These are phyloP conservation scores for Bombus consobrinus DNA, from an alignment of 1,140 invertebrate genomes.

Conservation along the genomic window DNA sequence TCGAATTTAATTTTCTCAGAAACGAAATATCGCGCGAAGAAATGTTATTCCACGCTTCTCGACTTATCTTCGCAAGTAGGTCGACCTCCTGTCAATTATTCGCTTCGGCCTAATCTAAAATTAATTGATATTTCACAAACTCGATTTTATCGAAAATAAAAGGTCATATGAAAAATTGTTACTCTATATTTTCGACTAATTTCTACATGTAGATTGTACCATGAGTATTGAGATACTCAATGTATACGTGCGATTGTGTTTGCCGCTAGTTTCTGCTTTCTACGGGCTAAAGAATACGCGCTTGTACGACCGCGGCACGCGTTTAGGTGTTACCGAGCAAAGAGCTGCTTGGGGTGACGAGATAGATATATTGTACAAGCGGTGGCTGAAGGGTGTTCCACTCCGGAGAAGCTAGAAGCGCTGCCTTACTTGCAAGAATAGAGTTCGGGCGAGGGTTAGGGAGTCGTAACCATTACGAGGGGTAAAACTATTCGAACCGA, in stretches of 20 bases:
- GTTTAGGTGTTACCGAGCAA: constrained; percentile 12
- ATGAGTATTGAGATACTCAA: background rate
- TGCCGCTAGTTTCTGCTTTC: no score
- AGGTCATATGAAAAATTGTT: no score
- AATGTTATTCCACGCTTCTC: no score
- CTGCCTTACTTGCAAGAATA: background rate
- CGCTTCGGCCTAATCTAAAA: no score
- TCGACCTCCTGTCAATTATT: no score
- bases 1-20: no score
- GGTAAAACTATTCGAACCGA: constrained; percentile 56
- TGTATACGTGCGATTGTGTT: background rate
- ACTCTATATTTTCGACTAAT: no score
- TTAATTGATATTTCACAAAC: no score
- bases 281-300: background rate
- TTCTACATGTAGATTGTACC: no score
- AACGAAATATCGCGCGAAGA: no score
- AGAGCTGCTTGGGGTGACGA: constrained; percentile 13
- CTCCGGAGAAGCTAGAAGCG: constrained; percentile 28
- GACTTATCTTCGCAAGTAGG: no score
- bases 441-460: background rate
- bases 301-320: background rate
- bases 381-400: constrained; percentile 39
- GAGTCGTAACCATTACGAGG: background rate
- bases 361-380: constrained; percentile 40
- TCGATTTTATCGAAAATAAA: no score